Evolutionary conservation across 2,113 vertebrate species (phyloP).

Genomic region (Potamarius usumacintae): DNA sequence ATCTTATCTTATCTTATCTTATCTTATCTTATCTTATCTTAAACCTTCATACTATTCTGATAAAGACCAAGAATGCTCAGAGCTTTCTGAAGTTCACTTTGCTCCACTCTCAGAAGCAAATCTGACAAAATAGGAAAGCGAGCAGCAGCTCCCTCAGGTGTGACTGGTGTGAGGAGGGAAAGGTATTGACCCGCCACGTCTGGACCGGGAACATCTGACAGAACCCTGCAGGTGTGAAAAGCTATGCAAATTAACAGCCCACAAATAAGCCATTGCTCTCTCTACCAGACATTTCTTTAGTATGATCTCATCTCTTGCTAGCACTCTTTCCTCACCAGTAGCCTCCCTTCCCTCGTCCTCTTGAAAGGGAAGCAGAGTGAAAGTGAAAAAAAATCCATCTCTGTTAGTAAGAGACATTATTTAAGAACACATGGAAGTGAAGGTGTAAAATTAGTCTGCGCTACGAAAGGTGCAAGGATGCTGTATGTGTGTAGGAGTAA

Average conservation of each 20-base stretch:
- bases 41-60: not conserved
- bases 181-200: conserved; percentile 51
- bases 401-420: not conserved
- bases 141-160: conserved; percentile 40
- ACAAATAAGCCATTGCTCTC: conserved; percentile 18
- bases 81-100: not conserved
- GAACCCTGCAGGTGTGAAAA: conserved; percentile 62
- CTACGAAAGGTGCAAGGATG: not conserved
- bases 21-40: too few species aligned
- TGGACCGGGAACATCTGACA: conserved; percentile 47
- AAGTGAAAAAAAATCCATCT: conserved; percentile 3
- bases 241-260: conserved; percentile 61
- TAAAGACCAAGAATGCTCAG: not conserved
- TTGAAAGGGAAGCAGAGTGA: not conserved
- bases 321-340: not conserved
- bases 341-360: conserved; percentile 20
- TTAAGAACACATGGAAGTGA: conserved; percentile 4
- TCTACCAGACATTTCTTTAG: not conserved
- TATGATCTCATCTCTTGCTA: conserved; percentile 30
- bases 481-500: not conserved
- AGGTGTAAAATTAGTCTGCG: not conserved
- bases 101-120: not conserved
- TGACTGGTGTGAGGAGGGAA: conserved; percentile 43
- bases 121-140: not conserved
- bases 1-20: too few species aligned